Conservation (phyloP, 2,888 invertebrate genomes). For the Drosophila emarginata region DNA sequence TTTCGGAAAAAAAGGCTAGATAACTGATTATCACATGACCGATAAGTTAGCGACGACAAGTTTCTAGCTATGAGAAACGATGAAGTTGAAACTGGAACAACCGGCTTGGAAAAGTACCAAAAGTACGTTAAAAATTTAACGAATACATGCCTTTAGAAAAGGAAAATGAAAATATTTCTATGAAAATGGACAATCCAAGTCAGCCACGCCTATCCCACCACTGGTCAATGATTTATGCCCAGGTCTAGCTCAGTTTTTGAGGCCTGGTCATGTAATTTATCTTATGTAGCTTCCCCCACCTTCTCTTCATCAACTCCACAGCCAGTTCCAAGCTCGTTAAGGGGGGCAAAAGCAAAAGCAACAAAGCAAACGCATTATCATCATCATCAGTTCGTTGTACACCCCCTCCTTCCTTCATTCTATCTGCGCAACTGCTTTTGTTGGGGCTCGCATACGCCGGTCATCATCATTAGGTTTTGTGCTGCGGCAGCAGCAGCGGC, state of each 20-base stretch:
- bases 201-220: conserved; percentile 28
- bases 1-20: background rate
- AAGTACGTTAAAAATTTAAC: conserved; percentile 24
- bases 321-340: conserved; percentile 61
- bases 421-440: conserved; percentile 57
- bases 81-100: background rate
- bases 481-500: conserved; percentile 29
- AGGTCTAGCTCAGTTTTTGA: conserved; percentile 31
- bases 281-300: conserved; percentile 43
- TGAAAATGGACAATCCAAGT: conserved; percentile 6
- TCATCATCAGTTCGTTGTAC: conserved; percentile 57
- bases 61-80: background rate
- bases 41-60: background rate
- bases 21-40: background rate
- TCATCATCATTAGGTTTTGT: conserved; percentile 79
- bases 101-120: background rate
- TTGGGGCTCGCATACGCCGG: conserved; percentile 65
- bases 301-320: conserved; percentile 3
- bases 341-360: conserved; percentile 58
- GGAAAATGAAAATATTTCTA: conserved; percentile 6
- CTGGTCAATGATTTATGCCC: conserved; percentile 9
- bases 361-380: conserved; percentile 74
- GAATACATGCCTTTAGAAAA: background rate
- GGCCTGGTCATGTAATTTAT: conserved; percentile 67
- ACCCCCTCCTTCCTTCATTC: conserved; percentile 18